Base-by-base conservation (phyloP, 2,113 vertebrate species). In the Columbina picui region DNA sequence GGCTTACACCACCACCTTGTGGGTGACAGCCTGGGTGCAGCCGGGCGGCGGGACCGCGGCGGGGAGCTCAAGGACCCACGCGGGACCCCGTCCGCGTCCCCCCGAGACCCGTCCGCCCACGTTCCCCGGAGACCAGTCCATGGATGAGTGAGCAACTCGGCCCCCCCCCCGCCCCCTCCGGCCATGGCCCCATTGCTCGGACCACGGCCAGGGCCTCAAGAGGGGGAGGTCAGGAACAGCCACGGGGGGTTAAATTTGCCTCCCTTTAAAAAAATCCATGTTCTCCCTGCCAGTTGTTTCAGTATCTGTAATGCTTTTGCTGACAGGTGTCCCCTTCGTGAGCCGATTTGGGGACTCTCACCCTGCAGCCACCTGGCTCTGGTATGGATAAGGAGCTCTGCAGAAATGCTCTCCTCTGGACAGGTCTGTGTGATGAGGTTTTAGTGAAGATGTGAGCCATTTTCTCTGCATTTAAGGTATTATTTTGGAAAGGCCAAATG, bases 231-330 rank as follows among this genome's bases (percentile, higher is more conserved):
- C 61, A 36, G 13, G 71, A 68, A 3, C 3, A 3, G 55, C 12
- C 29, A 3, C 4, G 4, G 18, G 3, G 39, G 9, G 26, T 2
- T 18, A 43, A 25, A 3, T 59, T 25, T 39, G 5, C 5, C 21
- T 43, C 6, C 12, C 7, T 20, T 25, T 0, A 5, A 60, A 15
- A 9, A 6, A 4, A 45, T 0, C 1, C 30, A 1, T 2, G 0
- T 9, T 18, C 13, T 18, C 16, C 15, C 36, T 32, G n/a, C 2
- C 43, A 1, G 52, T 7, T 18, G 4, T 16, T 39, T 9, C 14
- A 14, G 17, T 36, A 36, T 4, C 47, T 1, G 34, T 13, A 14
- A 7, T 0, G 30, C 1, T 0, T 16, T 27, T 38, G 29, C 30
- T 30, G 61, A 4, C 12, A 12, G n/a, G 11, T 7, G 6, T 9